These are phyloP conservation scores for Salvelinus sp. DNA, from an alignment of 2,113 vertebrate species.

Conservation along the genomic window DNA sequence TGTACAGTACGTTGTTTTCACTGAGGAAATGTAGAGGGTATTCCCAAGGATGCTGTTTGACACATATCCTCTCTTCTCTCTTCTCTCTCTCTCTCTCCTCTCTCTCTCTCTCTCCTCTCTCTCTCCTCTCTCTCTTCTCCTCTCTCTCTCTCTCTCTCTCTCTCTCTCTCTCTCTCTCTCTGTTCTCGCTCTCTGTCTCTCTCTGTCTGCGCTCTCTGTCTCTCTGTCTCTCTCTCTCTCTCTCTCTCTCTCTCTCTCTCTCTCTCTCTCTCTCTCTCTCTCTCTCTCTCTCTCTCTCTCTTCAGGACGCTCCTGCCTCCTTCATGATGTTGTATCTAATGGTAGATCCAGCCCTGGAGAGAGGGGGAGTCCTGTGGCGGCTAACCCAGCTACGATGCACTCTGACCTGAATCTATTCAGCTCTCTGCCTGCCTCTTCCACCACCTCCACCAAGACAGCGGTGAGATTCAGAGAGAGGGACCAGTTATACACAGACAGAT, in stretches of 20 bases:
- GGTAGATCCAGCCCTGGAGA: slow-evolving; percentile 66
- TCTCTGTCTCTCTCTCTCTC: too few species aligned
- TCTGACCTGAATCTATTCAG: slow-evolving; percentile 88
- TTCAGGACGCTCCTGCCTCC: slow-evolving; percentile 79
- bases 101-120: not conserved
- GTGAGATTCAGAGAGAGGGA: slow-evolving; percentile 44
- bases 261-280: too few species aligned
- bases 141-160: too few species aligned
- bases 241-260: not conserved
- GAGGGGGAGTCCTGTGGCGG: slow-evolving; percentile 46
- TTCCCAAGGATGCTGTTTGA: too few species aligned
- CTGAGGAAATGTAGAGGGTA: too few species aligned
- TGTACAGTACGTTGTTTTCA: too few species aligned
- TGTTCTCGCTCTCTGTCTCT: too few species aligned
- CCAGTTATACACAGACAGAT: not conserved
- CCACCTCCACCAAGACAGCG: slow-evolving; percentile 59
- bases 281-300: not conserved
- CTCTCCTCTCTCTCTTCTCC: not conserved
- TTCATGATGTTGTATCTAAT: slow-evolving; percentile 65
- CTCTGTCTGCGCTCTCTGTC: not conserved
- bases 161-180: too few species aligned
- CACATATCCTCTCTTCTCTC: not conserved
- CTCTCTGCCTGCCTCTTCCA: slow-evolving; percentile 64
- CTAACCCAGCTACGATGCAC: slow-evolving; percentile 74
- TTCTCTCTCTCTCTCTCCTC: not conserved